Percentiles rank a stretch among this genome's conserved stretches.
Conservation (phyloP, 2,797 vertebrate species). For the Anguilla megastoma region DNA sequence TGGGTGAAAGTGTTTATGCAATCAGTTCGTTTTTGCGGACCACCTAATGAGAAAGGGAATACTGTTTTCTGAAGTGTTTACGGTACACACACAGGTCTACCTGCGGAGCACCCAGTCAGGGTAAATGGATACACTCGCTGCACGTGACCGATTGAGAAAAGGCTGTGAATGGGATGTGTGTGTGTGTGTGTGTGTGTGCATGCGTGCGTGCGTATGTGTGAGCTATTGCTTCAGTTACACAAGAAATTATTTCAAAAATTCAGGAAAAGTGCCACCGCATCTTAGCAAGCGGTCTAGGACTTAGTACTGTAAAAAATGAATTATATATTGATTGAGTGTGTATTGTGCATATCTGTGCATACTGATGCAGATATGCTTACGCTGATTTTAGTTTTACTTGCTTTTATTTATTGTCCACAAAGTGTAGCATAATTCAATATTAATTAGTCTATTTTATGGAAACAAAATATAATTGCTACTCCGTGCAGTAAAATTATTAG, state of each 20-base stretch:
- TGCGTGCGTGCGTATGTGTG: slow-evolving; percentile 46
- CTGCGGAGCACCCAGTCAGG: background rate
- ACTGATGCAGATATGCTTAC: no score
- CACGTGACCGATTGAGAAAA: slow-evolving; percentile 49
- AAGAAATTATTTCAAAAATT: background rate
- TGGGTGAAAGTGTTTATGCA: slow-evolving; percentile 48
- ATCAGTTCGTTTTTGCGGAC: slow-evolving; percentile 39
- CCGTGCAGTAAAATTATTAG: background rate
- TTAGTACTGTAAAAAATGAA: slow-evolving; percentile 12
- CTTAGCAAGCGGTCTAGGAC: background rate
- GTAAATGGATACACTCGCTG: background rate
- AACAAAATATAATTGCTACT: background rate
- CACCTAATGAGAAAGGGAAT: slow-evolving; percentile 22
- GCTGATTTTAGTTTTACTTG: background rate
- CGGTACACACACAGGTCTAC: background rate
- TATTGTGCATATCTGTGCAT: background rate
- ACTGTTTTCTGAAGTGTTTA: slow-evolving; percentile 17
- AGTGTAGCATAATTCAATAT: background rate
- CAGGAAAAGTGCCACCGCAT: slow-evolving; percentile 3
- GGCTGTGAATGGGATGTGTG: slow-evolving; percentile 46
- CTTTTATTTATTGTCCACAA: background rate
- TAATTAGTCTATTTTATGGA: background rate
- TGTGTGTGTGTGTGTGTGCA: slow-evolving; percentile 50
- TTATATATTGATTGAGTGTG: background rate
- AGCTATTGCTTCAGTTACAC: background rate